These are phyloP conservation scores for Pristiophorus japonicus DNA, from an alignment of 2,113 vertebrate genomes.

Conservation along the genomic window DNA sequence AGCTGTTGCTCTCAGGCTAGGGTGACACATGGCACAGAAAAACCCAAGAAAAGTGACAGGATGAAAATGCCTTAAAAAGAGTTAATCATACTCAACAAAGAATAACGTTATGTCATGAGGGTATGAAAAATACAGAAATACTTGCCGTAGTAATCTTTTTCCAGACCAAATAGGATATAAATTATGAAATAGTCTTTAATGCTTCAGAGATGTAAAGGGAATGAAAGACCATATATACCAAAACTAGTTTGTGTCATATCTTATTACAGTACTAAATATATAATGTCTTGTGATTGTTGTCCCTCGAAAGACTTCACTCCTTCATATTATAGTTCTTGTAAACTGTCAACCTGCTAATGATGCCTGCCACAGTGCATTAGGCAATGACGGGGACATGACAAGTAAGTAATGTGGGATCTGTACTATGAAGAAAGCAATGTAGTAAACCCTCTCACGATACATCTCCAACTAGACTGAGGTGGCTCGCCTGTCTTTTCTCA, in stretches of 20 bases:
- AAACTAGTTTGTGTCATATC: not conserved
- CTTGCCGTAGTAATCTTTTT: not conserved
- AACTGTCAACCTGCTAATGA: not conserved
- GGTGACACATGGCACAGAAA: not conserved
- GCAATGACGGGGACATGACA: not conserved
- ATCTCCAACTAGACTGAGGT: not conserved
- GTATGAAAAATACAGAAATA: not conserved
- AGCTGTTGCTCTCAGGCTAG: not conserved
- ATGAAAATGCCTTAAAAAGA: not conserved
- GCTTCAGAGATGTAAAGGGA: not conserved
- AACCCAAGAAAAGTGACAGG: not conserved
- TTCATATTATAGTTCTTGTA: not conserved
- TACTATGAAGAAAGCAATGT: not conserved
- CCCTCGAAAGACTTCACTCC: not conserved
- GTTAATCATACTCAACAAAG: not conserved
- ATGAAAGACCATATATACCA: not conserved
- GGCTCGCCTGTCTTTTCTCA: not conserved
- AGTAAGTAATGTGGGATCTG: not conserved
- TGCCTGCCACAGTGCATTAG: not conserved
- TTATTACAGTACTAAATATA: not conserved
- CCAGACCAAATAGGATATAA: not conserved
- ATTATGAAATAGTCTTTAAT: not conserved
- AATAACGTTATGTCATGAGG: not conserved
- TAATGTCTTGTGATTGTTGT: not conserved
- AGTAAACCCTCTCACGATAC: not conserved